Evolutionary conservation across 2,888 invertebrate species (phyloP), one percentile per base, ranked within the genome.

Genomic region (Epinotia brunnichana): DNA sequence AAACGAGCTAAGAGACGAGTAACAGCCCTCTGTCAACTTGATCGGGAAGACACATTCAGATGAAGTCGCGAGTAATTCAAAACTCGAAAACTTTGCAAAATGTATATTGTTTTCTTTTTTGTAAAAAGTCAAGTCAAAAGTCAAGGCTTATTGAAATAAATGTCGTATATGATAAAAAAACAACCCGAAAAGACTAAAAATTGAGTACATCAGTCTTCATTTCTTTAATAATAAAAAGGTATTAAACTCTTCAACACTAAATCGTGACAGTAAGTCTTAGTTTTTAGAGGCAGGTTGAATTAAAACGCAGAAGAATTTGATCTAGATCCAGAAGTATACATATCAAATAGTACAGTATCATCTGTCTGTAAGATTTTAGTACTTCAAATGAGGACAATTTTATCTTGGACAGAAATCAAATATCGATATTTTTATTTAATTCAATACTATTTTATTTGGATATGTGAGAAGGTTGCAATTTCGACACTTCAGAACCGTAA

Each of bases 391-490:
- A 44, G 24, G 21, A 62, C 62, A 67, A 61, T 57, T 69, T 61
- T 48, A 63, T 56, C 62, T 69, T 73, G 73, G 41, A 68, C 68
- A 51, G 51, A 59, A 61, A 61, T 61, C 61, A 68, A 54, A 21
- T 60, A 59, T 64, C 35, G 10, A 51, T 69, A 69, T 73, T 73
- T 73, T 60, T 62, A 39, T 48, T 57, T n/a, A 56, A 67, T 44
- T 13, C 24, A n/a, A 62, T 35, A 62, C 67, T 67, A 63, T 57
- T 66, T 59, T 69, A 72, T n/a, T n/a, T n/a, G n/a, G n/a, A 66
- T 61, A 67, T 70, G 56, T 57, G 61, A 68, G 67, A 72, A 63
- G 74, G 76, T 76, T 75, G 77, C 71, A 60, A 74, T 77, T 77
- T 76, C 77, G 69, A 72, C 75, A 77, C 66, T 9, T 21, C 59